Base-by-base conservation (phyloP, 2,797 vertebrate genomes). In the Sebastes nivosus region DNA sequence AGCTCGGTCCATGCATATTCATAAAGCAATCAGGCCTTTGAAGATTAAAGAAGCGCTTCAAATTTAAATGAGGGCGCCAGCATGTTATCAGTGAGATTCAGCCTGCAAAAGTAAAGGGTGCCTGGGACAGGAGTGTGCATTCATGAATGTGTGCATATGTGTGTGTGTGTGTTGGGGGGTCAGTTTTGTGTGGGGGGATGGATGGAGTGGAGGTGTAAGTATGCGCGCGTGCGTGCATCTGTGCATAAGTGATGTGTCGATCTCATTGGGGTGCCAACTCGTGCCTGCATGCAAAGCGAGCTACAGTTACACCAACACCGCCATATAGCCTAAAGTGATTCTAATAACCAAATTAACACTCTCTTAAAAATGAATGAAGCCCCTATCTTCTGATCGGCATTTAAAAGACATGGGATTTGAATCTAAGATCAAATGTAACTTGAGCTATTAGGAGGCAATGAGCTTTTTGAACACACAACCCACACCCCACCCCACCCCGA, bases 21-120 rank as follows among this genome's bases (percentile, higher is more conserved):
- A 99, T 99, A 99, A 99, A 99, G 98, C 98, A 99, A 99, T 99
- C 98, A 99, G 98, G 97, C 98, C 98, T 99, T 99, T 99, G 98
- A 99, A 99, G 98, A 99, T 99, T 99, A 99, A 99, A 99, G 98
- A 98, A 99, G 98, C 98, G 98, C 98, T 99, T 99, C 99, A 99
- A 99, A 99, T 99, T 99, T 98, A 99, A 99, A 99, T 99, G 98
- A 99, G 98, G 92, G 91, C 96, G 97, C 96, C 96, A 97, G 97
- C 97, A 98, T 99, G 98, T 99, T 99, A 99, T 99, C 97, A 98
- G 97, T 97, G 98, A 99, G 98, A 99, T 99, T 98, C 97, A 98
- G 98, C 97, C 97, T 97, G 98, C 92, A 75, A 98, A 98, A 98
- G 95, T 92, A 97, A 93, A 93, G 93, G 89, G 82, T 94, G 93